A percentile compares a stretch with the other conserved stretches of the same genome.
phyloP scores from a whole-genome alignment of 2,888 invertebrate species.

The Ichneumon xanthorius region DNA sequence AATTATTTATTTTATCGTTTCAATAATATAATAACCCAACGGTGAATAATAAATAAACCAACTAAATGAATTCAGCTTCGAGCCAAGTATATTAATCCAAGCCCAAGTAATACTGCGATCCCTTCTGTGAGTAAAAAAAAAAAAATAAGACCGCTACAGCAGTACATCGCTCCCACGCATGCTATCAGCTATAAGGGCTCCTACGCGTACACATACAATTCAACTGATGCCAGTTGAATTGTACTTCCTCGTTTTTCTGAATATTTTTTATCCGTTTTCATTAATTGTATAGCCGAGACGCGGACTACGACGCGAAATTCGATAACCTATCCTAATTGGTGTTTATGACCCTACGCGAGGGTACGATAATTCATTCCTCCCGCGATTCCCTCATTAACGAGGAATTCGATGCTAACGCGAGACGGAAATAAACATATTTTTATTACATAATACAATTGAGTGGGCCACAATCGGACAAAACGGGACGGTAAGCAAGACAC shows the following conservation, averaged over 20 bases:
- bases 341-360: constrained; percentile 73
- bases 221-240: neutral
- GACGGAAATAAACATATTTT: constrained; percentile 25
- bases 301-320: constrained; percentile 71
- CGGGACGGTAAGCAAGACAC: no score
- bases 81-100: no score
- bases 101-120: no score
- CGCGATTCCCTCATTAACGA: constrained; percentile 71
- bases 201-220: neutral
- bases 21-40: neutral
- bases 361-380: constrained; percentile 71
- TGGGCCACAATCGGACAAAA: no score
- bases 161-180: no score
- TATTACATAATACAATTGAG: neutral
- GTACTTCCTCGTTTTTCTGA: neutral
- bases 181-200: neutral
- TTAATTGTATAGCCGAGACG: constrained; percentile 13
- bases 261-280: no score
- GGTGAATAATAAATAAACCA: neutral
- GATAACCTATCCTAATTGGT: constrained; percentile 76
- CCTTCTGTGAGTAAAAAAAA: no score
- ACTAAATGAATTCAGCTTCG: constrained; percentile 34
- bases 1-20: constrained; percentile 14
- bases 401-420: constrained; percentile 72
- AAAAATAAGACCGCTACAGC: no score